These are phyloP conservation scores for Hippocampus comes DNA, from an alignment of 2,113 vertebrate genomes.

Conservation along the genomic window DNA sequence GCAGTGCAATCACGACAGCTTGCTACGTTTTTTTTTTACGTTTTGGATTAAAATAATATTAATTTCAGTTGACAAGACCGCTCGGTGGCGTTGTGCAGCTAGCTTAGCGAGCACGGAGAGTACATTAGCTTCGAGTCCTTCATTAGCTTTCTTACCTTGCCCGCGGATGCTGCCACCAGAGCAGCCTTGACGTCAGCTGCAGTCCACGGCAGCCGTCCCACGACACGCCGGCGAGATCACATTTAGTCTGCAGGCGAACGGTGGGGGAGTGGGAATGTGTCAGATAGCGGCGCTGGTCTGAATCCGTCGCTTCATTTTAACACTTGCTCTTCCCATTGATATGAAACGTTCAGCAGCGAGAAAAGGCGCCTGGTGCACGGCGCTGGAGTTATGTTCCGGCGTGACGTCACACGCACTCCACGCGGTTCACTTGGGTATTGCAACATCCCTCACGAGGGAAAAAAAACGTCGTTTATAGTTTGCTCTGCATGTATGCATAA, in stretches of 20 bases:
- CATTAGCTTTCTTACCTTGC: conserved; percentile 59
- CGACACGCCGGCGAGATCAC: not conserved
- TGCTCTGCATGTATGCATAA: not conserved
- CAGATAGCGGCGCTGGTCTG: not conserved
- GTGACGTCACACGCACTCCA: not conserved
- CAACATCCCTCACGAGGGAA: not conserved
- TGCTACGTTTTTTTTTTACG: not conserved
- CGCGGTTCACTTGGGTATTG: not conserved
- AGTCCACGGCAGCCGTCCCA: conserved; percentile 3
- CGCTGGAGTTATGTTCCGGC: not conserved
- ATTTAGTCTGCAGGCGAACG: not conserved
- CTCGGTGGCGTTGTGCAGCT: not conserved
- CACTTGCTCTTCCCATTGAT: conserved; percentile 13
- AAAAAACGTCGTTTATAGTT: too few species aligned
- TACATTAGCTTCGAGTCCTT: not conserved
- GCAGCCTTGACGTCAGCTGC: conserved; percentile 29
- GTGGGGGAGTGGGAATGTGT: not conserved
- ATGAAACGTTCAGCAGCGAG: not conserved
- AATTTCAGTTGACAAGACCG: not conserved
- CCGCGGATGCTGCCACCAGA: conserved; percentile 32
- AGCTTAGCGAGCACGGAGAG: not conserved
- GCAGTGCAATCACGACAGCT: not conserved
- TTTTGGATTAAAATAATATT: too few species aligned
- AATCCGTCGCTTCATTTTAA: too few species aligned
- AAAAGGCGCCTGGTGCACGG: not conserved